phyloP scores from a whole-genome alignment of 64 coral and sea anemone species.

The Trachythela sp. region DNA sequence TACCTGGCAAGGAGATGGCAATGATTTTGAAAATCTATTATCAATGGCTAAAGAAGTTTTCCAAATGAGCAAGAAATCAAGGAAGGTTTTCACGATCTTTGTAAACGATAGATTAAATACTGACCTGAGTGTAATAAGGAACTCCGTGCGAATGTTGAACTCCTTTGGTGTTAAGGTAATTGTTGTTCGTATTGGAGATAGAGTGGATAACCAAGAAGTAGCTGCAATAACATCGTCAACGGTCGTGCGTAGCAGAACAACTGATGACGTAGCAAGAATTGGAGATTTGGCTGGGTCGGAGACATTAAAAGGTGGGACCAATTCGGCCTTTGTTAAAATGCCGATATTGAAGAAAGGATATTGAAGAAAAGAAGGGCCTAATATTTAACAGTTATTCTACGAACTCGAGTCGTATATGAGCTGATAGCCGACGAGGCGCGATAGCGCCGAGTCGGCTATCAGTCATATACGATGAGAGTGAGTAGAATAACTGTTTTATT shows the following conservation, averaged over 20 bases:
- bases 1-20: background rate
- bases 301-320: background rate
- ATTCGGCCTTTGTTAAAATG: background rate
- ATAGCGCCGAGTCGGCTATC: too few relatives aligned
- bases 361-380: too few relatives aligned
- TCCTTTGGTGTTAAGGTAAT: background rate
- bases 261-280: background rate
- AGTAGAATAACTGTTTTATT: too few relatives aligned
- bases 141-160: background rate
- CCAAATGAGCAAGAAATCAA: background rate
- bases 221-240: background rate
- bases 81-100: background rate
- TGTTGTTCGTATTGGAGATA: background rate
- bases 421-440: too few relatives aligned
- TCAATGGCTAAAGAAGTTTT: background rate
- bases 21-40: background rate
- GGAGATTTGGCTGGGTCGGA: background rate
- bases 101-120: background rate
- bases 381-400: too few relatives aligned
- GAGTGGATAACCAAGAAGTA: background rate
- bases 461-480: too few relatives aligned
- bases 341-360: too few relatives aligned
- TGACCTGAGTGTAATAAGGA: background rate
- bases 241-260: background rate
- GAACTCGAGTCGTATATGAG: too few relatives aligned